A percentile compares a stretch with the other conserved stretches of the same genome.
Evolutionary conservation across 2,888 invertebrate genomes (phyloP).

Genomic region (Luffia ferchaultella): DNA sequence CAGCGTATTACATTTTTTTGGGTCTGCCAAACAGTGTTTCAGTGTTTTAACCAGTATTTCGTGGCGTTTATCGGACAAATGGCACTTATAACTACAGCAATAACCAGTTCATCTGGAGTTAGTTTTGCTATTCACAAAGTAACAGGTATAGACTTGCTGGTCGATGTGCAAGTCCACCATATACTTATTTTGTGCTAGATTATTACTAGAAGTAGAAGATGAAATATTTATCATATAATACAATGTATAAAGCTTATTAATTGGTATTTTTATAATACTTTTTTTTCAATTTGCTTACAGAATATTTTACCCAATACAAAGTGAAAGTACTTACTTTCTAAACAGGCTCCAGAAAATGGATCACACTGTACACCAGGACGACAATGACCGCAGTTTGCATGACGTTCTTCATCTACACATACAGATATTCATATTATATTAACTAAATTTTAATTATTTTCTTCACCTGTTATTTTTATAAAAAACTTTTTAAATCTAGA

Average conservation of each 20-base stretch:
- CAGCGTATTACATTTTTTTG: conserved; percentile 17
- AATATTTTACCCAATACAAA: neutral
- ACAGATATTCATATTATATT: too few species aligned
- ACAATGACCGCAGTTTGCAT: conserved; percentile 75
- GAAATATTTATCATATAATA: neutral
- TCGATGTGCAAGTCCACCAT: conserved; percentile 37
- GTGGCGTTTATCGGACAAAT: conserved; percentile 67
- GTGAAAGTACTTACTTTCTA: conserved; percentile 73
- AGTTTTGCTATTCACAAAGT: conserved; percentile 57
- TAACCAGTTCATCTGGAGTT: conserved; percentile 64
- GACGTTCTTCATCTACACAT: conserved; percentile 26
- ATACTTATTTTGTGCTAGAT: conserved; percentile 30
- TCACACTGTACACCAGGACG: conserved; percentile 81
- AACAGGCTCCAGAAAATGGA: conserved; percentile 81
- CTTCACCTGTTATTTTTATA: too few species aligned
- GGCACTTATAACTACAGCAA: conserved; percentile 53
- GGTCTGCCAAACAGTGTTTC: conserved; percentile 47
- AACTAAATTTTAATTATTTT: too few species aligned
- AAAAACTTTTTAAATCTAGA: too few species aligned
- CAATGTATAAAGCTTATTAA: neutral
- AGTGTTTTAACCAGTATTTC: conserved; percentile 51
- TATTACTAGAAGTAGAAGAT: neutral
- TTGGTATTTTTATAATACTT: neutral
- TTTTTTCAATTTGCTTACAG: neutral
- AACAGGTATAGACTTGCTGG: conserved; percentile 41